Conservation (phyloP, 2,888 invertebrate species). For the Limnephilus lunatus region DNA sequence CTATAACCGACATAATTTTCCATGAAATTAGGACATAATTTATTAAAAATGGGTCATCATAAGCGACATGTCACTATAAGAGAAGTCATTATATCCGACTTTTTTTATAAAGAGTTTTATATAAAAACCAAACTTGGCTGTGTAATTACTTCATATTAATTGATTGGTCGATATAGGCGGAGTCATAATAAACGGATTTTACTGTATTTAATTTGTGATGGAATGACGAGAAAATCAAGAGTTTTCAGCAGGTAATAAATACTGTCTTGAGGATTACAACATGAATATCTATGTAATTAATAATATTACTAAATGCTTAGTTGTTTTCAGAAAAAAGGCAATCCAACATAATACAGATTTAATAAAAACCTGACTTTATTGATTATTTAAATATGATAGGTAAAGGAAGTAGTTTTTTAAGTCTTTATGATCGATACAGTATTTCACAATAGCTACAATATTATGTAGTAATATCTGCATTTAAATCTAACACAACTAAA, state of each 20-base stretch:
- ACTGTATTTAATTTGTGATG: background rate
- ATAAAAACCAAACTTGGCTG: too few species aligned
- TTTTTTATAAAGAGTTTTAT: too few species aligned
- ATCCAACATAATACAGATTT: background rate
- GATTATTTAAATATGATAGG: background rate
- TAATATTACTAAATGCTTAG: background rate
- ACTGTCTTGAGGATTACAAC: background rate
- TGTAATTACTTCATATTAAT: too few species aligned
- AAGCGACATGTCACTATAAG: too few species aligned
- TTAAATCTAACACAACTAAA: conserved; percentile 32
- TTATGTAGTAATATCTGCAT: background rate
- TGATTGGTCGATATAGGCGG: too few species aligned
- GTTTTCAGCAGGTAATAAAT: background rate
- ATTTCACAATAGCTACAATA: background rate
- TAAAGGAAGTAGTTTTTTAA: background rate
- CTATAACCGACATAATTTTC: too few species aligned
- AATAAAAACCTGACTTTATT: background rate
- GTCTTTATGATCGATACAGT: background rate
- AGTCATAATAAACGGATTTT: too few species aligned
- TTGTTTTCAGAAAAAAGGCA: background rate
- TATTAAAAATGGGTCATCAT: too few species aligned
- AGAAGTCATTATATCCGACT: too few species aligned
- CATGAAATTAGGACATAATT: too few species aligned
- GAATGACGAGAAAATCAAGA: background rate
- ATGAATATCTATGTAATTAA: background rate